These are phyloP conservation scores for Prunella fulvescens DNA, from an alignment of 2,113 vertebrate genomes.

Conservation along the genomic window DNA sequence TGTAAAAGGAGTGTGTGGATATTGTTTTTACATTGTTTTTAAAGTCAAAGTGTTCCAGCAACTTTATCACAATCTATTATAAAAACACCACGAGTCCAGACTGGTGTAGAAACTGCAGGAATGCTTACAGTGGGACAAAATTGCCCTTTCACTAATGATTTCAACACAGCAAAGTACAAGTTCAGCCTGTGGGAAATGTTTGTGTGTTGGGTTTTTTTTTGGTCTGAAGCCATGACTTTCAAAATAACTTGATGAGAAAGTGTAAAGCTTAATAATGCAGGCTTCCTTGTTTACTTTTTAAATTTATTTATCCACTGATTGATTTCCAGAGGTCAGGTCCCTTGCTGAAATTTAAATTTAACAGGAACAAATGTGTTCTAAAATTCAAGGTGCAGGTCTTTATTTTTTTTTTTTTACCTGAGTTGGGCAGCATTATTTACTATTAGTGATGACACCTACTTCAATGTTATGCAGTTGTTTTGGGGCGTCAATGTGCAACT, in stretches of 20 bases:
- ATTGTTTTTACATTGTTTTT: background rate
- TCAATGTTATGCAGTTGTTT: background rate
- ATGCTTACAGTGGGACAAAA: background rate
- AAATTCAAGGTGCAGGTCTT: background rate
- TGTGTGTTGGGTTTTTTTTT: background rate
- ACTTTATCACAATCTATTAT: background rate
- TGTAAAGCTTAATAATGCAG: background rate
- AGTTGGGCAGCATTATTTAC: background rate
- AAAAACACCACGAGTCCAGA: background rate
- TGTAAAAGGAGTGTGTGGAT: background rate
- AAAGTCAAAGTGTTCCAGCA: background rate
- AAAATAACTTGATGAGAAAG: background rate
- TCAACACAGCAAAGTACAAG: background rate
- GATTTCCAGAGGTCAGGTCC: background rate
- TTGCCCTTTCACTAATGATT: background rate
- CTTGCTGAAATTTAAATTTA: background rate
- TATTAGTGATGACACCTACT: background rate
- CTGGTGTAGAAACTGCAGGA: background rate
- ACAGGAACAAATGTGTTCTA: background rate
- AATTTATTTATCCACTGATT: background rate
- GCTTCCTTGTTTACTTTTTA: background rate
- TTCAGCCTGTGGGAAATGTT: background rate
- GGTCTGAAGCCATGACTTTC: conserved; percentile 7
- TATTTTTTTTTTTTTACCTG: background rate
- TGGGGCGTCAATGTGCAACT: background rate